These are phyloP conservation scores for Neodon shergylaensis DNA, from an alignment of 2,113 vertebrate genomes.

Conservation along the genomic window DNA sequence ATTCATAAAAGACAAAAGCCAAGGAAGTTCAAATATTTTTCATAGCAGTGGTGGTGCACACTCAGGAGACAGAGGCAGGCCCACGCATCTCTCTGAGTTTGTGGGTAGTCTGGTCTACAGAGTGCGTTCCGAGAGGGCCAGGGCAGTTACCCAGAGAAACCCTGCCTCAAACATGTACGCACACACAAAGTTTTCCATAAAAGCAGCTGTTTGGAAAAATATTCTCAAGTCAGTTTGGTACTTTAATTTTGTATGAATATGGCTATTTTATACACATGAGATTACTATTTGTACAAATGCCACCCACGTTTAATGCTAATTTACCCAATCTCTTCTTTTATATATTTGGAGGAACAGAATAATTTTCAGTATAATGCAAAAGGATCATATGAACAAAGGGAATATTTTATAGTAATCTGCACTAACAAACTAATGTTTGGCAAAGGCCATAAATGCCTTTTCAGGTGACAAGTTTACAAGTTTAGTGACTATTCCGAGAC, in stretches of 20 bases:
- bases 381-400: background rate
- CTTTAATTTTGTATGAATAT: constrained; percentile 51
- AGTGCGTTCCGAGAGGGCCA: too few species aligned
- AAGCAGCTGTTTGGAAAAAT: constrained; percentile 23
- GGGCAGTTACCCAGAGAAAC: too few species aligned
- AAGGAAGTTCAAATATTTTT: constrained; percentile 3
- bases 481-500: background rate
- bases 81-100: too few species aligned
- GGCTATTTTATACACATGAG: constrained; percentile 39
- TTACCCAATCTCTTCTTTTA: constrained; percentile 4
- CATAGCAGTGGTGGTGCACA: too few species aligned
- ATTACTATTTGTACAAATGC: constrained; percentile 21
- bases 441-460: constrained; percentile 4
- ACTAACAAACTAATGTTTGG: constrained; percentile 36
- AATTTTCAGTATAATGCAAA: background rate
- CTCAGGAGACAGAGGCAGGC: too few species aligned
- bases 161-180: too few species aligned
- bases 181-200: background rate
- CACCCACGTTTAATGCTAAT: constrained; percentile 17
- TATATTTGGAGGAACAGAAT: constrained; percentile 16
- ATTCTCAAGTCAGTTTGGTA: constrained; percentile 47
- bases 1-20: constrained; percentile 19
- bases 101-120: too few species aligned
- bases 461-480: background rate
- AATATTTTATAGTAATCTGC: background rate